These are phyloP conservation scores for Denticeps clupeoides DNA, from an alignment of 2,797 vertebrate genomes.

Conservation along the genomic window DNA sequence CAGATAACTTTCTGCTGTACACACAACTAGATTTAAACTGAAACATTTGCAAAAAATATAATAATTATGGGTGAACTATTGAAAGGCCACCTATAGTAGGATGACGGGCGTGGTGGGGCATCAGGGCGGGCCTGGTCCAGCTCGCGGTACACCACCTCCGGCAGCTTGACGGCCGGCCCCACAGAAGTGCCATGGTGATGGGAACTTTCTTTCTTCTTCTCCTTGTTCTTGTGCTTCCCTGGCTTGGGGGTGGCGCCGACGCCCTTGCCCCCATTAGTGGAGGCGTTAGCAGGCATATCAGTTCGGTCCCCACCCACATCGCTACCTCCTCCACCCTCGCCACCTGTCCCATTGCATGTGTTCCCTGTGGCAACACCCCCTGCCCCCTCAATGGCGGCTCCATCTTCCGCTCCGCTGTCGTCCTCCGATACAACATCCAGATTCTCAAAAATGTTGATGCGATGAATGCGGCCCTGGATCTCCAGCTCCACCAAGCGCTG, in stretches of 20 bases:
- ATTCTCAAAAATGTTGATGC: slow-evolving; percentile 96
- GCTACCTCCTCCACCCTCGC: slow-evolving; percentile 48
- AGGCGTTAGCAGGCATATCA: slow-evolving; percentile 66
- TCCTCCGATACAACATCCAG: slow-evolving; percentile 94
- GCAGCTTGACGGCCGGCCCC: slow-evolving; percentile 83
- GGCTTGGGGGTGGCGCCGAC: slow-evolving; percentile 72
- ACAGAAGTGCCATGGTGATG: slow-evolving; percentile 79
- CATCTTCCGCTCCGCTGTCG: slow-evolving; percentile 63
- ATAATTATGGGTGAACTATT: too few species aligned
- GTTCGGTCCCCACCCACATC: slow-evolving; percentile 65
- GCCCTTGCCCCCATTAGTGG: slow-evolving; percentile 60
- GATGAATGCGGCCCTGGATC: slow-evolving; percentile 86
- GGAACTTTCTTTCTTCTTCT: slow-evolving; percentile 89
- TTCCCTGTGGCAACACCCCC: slow-evolving; percentile 39
- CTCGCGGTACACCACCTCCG: slow-evolving; percentile 91
- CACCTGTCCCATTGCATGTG: slow-evolving; percentile 49
- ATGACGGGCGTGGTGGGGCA: slow-evolving; percentile 78
- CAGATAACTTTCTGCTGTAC: too few species aligned
- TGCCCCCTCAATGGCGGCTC: slow-evolving; percentile 35
- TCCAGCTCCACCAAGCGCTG: slow-evolving; percentile 97
- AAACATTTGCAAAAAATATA: too few species aligned
- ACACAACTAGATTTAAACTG: too few species aligned
- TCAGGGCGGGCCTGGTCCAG: slow-evolving; percentile 89
- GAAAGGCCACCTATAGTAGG: slow-evolving; percentile 99
- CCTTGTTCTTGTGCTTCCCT: slow-evolving; percentile 95